phyloP scores from a whole-genome alignment of 2,113 vertebrate species.

The Otis tarda region DNA sequence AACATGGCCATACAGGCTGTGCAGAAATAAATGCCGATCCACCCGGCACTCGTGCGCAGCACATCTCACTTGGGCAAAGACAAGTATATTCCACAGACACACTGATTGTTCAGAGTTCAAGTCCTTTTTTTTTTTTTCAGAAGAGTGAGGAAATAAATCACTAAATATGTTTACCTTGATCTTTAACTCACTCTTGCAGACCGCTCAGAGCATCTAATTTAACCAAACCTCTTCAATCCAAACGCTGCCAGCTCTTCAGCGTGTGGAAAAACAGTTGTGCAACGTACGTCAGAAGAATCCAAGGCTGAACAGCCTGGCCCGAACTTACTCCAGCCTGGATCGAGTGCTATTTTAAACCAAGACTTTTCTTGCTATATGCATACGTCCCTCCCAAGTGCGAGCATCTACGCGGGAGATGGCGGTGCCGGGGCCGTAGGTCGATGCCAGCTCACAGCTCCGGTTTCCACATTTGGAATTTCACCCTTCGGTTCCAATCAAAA shows the following conservation, averaged over 20 bases:
- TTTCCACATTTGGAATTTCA: not conserved
- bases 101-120: not conserved
- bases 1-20: not conserved
- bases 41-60: not conserved
- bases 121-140: not conserved
- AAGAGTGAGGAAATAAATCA: not conserved
- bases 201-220: not conserved
- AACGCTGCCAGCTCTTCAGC: not conserved
- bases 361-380: not conserved
- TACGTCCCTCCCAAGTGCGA: not conserved
- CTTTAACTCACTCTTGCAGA: not conserved
- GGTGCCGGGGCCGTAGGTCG: fast-evolving
- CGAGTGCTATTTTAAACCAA: not conserved
- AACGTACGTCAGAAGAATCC: not conserved
- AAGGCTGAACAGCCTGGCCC: not conserved
- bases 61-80: fast-evolving
- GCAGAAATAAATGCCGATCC: not conserved
- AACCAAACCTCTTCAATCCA: not conserved
- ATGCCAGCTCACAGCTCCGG: not conserved
- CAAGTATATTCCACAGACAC: not conserved
- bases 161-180: slow-evolving; percentile 24
- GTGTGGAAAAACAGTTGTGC: not conserved
- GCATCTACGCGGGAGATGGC: not conserved
- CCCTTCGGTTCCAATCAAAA: slow-evolving; percentile 16
- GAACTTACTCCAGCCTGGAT: not conserved